Evolutionary conservation across 2,888 invertebrate species (phyloP).

Genomic region (Lamellibrachia columna): DNA sequence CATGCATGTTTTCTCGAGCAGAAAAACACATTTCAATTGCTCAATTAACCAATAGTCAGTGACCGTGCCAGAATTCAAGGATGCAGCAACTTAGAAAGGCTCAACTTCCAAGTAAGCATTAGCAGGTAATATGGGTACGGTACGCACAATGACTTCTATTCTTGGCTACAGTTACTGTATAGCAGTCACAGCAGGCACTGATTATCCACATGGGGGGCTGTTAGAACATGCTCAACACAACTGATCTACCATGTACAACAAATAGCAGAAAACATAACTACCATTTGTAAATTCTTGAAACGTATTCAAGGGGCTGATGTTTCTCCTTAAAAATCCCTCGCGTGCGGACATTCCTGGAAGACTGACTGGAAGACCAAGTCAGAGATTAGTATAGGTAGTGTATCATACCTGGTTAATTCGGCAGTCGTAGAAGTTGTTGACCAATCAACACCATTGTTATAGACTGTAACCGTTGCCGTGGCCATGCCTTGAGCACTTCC

Average conservation of each 20-base stretch:
- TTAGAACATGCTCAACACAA: neutral
- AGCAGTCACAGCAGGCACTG: neutral
- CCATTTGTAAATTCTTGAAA: neutral
- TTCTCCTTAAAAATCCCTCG: neutral
- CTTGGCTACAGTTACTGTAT: neutral
- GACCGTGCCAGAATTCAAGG: neutral
- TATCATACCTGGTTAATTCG: neutral
- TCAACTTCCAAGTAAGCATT: neutral
- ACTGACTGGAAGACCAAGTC: neutral
- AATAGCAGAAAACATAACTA: neutral
- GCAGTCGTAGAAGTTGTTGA: neutral
- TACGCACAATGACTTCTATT: neutral
- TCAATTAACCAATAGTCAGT: neutral
- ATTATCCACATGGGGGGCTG: neutral
- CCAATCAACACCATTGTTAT: neutral
- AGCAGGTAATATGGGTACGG: neutral
- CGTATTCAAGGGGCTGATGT: neutral
- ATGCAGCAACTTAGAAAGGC: neutral
- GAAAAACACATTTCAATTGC: neutral
- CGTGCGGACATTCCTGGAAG: neutral
- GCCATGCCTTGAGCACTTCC: neutral
- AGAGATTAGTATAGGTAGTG: neutral
- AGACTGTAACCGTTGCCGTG: neutral
- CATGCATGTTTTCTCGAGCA: neutral
- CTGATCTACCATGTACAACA: neutral